Evolutionary conservation across 2,113 vertebrate genomes (phyloP).

Genomic region (Plecotus auritus): DNA sequence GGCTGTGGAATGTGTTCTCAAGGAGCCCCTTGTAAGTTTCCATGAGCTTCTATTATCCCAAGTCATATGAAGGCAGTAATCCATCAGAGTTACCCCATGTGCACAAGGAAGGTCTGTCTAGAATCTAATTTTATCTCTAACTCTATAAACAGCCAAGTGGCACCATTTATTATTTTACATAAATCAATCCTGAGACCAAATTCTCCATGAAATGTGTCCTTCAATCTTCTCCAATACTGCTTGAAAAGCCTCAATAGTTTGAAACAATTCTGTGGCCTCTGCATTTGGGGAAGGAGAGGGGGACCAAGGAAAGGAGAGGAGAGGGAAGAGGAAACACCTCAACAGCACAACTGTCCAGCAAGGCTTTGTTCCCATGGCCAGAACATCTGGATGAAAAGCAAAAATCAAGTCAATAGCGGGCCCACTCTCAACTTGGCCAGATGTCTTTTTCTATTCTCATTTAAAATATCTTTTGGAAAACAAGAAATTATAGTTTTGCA

Average conservation of each 20-base stretch:
- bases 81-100: constrained; percentile 18
- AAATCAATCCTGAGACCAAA: constrained; percentile 46
- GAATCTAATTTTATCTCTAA: constrained; percentile 65
- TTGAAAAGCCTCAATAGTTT: background rate
- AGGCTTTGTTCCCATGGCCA: background rate
- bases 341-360: background rate
- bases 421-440: background rate
- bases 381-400: background rate
- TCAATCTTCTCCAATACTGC: background rate
- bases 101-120: constrained; percentile 26
- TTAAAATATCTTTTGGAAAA: constrained; percentile 29
- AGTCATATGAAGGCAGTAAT: background rate
- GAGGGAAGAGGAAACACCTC: background rate
- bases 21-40: constrained; percentile 45
- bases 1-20: background rate
- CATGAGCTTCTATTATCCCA: background rate
- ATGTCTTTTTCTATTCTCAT: background rate
- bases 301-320: background rate
- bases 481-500: background rate
- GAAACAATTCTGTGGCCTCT: background rate
- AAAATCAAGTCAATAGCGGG: background rate
- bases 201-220: constrained; percentile 41
- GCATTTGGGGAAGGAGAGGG: background rate
- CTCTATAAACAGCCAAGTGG: constrained; percentile 53
- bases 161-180: constrained; percentile 61